Conservation (phyloP, 2,888 invertebrate genomes). For the Drosophila recens region DNA sequence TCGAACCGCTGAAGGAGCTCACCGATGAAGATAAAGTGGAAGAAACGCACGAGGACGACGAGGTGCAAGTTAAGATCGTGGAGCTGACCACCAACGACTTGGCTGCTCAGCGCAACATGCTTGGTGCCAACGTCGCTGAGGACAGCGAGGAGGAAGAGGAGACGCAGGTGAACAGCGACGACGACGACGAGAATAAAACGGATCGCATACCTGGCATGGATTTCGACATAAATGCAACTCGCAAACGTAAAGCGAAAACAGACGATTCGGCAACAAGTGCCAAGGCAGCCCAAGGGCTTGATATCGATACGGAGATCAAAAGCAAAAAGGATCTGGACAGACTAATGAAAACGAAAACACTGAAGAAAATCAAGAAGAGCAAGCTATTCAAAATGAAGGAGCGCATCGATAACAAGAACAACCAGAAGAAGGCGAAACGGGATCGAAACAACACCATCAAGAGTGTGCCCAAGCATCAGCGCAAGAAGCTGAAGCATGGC, state of each 20-base stretch:
- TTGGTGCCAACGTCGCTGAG: slow-evolving; percentile 88
- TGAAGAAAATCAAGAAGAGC: slow-evolving; percentile 91
- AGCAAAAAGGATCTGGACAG: slow-evolving; percentile 90
- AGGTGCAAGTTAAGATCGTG: slow-evolving; percentile 92
- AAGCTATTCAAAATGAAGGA: slow-evolving; percentile 92
- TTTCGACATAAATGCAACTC: slow-evolving; percentile 64
- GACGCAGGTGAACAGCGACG: slow-evolving; percentile 63
- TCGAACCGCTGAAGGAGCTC: slow-evolving; percentile 88
- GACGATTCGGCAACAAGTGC: neutral
- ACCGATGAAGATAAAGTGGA: slow-evolving; percentile 80
- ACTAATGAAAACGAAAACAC: slow-evolving; percentile 89
- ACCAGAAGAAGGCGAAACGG: slow-evolving; percentile 88
- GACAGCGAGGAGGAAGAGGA: slow-evolving; percentile 79
- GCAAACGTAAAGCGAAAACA: slow-evolving; percentile 38
- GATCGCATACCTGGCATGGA: slow-evolving; percentile 83
- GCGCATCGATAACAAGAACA: slow-evolving; percentile 89
- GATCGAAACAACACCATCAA: slow-evolving; percentile 81
- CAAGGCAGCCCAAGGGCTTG: neutral
- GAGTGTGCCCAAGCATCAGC: slow-evolving; percentile 82
- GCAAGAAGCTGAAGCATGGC: slow-evolving; percentile 76
- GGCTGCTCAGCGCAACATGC: slow-evolving; percentile 90
- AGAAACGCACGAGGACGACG: slow-evolving; percentile 89
- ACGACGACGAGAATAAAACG: slow-evolving; percentile 34
- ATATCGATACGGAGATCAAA: slow-evolving; percentile 28
- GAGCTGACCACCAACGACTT: slow-evolving; percentile 90